Evolutionary conservation across 2,797 vertebrate genomes (phyloP).

Genomic region (Nasua narica): DNA sequence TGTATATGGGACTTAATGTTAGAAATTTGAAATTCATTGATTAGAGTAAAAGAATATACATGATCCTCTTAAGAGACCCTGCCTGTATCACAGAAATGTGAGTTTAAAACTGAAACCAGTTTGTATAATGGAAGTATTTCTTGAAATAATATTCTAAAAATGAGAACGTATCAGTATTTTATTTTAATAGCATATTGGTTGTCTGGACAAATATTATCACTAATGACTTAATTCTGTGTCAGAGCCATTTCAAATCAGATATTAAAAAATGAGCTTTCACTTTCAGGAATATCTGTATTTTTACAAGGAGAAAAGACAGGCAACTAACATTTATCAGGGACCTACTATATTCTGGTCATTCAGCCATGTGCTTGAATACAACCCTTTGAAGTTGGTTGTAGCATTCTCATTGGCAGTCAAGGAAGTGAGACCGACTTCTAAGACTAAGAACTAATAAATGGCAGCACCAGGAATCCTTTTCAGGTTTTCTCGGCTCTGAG

Average conservation of each 20-base stretch:
- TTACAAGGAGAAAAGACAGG: neutral
- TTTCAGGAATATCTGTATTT: neutral
- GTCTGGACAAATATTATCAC: conserved; percentile 11
- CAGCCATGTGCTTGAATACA: neutral
- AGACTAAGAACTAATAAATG: neutral
- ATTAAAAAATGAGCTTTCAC: neutral
- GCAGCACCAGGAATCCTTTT: neutral
- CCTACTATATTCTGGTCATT: neutral
- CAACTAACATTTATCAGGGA: neutral
- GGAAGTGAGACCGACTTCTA: neutral
- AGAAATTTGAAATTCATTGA: neutral
- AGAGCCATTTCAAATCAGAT: neutral
- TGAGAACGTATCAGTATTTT: neutral
- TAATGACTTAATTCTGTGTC: neutral
- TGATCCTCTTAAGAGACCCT: neutral
- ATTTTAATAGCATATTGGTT: neutral
- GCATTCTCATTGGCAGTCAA: neutral
- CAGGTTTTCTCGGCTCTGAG: neutral
- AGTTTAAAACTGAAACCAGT: neutral
- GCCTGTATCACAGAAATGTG: neutral
- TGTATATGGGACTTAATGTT: neutral
- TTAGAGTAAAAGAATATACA: neutral
- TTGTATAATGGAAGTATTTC: neutral
- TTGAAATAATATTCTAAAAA: neutral
- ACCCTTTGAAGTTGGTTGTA: neutral